Conservation (phyloP, 2,113 vertebrate species). For the Rana temporaria region DNA sequence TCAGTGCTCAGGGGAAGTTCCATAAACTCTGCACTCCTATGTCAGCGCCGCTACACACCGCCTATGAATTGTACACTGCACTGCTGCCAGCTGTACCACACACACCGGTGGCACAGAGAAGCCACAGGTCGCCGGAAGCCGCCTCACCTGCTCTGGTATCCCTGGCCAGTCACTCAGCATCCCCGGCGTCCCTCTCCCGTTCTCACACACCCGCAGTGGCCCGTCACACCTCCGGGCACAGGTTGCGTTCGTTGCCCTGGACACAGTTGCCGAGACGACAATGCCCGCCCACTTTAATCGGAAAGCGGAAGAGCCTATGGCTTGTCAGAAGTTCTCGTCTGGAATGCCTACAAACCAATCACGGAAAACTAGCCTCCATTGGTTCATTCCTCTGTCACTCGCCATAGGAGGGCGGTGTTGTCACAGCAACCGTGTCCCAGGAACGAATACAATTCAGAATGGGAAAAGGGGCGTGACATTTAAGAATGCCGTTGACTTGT, state of each 20-base stretch:
- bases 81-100: no score
- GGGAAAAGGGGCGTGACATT: no score
- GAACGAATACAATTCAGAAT: no score
- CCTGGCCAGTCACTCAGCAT: background rate
- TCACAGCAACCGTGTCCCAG: no score
- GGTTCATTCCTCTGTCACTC: no score
- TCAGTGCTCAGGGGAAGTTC: no score
- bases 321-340: background rate
- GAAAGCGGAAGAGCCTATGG: background rate
- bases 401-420: no score
- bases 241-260: conserved; percentile 28
- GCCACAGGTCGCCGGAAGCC: background rate
- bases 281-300: background rate
- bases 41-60: no score
- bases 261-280: conserved; percentile 17
- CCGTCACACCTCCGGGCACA: conserved; percentile 33
- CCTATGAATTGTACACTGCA: no score
- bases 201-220: background rate
- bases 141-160: background rate
- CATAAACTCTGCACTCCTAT: no score
- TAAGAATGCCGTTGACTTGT: no score
- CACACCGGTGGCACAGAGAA: no score
- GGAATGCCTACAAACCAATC: accelerated
- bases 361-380: background rate
- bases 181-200: background rate